These are phyloP conservation scores for Tachycineta bicolor DNA, from an alignment of 2,113 vertebrate genomes.

Conservation along the genomic window DNA sequence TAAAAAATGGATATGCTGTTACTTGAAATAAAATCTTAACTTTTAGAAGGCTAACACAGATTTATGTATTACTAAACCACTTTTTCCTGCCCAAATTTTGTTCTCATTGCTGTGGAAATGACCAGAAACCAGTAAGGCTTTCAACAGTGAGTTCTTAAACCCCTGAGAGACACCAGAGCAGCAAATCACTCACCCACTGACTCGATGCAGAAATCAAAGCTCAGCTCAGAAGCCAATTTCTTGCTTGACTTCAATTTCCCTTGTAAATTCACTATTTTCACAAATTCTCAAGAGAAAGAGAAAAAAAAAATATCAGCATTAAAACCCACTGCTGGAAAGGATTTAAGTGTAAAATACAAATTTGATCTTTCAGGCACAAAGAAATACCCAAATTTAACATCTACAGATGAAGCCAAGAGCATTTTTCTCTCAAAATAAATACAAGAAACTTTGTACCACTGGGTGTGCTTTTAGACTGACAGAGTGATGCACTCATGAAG, in stretches of 20 bases:
- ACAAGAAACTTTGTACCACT: fast-evolving
- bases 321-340: background rate
- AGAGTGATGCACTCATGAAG: fast-evolving
- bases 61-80: background rate
- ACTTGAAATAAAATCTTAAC: background rate
- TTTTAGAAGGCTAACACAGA: background rate
- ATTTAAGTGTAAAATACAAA: background rate
- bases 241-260: conserved; percentile 96
- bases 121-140: background rate
- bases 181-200: conserved; percentile 87
- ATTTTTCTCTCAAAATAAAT: background rate
- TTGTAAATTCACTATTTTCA: conserved; percentile 98
- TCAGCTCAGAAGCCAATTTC: conserved; percentile 96
- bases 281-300: conserved; percentile 81
- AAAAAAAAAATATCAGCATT: background rate
- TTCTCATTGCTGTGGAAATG: background rate
- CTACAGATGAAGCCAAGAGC: background rate
- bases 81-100: background rate
- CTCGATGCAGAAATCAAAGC: conserved; percentile 96
- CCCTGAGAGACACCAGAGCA: background rate
- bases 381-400: background rate
- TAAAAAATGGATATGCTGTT: background rate
- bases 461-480: background rate
- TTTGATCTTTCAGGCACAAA: background rate
- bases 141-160: background rate